Base-by-base conservation (phyloP, 92 coral and sea anemone genomes). In the Heteractis magnifica region DNA sequence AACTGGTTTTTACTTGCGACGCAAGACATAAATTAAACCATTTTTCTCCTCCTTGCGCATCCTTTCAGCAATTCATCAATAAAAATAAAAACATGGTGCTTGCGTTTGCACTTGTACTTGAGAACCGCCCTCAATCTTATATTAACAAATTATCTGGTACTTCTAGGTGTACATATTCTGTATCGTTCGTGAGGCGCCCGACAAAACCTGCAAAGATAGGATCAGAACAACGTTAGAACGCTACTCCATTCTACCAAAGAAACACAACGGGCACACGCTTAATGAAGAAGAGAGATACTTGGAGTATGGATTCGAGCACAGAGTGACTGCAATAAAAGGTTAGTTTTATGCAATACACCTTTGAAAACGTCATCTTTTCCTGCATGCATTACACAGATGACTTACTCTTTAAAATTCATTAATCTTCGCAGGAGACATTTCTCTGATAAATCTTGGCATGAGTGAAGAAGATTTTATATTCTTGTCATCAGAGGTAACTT, bases 221-320 rank as follows among this genome's bases (percentile, higher is more conserved):
- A 81, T 93, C 10, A 91, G 77, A 74, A 87, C 87, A 68, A 72
- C 81, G 51, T 62, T 93, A 51, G 95, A 93, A 89, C 75, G 86
- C 10, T 89, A 86, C 79, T 86, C 82, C 44, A 81, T 93, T 49
- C 86, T 93, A 56, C 95, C 98, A 9, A 68, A 79, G 20, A 59
- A 83, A 20, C 82, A 62, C 26, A 86, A 87, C 60, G 95, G 95
- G 15, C 90, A 92, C 71, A 93, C 92, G 75, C 83, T 91, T 84
- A 89, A 89, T 19, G 95, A 93, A 56, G 98, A 93, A 51, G 98
- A 93, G 53, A 84, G 90, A 34, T 93, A 93, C 80, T 70, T 93
- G 34, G 93, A 93, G 81, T 93, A 89, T 71, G 98, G 98, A 65
- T 91, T 91, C 85, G 93, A 93, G 52, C 98, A 93, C 86, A 90